Conservation (phyloP, 30 jellyfish, hydroid and myxozoan genomes). For the Cassiopea xamachana region DNA sequence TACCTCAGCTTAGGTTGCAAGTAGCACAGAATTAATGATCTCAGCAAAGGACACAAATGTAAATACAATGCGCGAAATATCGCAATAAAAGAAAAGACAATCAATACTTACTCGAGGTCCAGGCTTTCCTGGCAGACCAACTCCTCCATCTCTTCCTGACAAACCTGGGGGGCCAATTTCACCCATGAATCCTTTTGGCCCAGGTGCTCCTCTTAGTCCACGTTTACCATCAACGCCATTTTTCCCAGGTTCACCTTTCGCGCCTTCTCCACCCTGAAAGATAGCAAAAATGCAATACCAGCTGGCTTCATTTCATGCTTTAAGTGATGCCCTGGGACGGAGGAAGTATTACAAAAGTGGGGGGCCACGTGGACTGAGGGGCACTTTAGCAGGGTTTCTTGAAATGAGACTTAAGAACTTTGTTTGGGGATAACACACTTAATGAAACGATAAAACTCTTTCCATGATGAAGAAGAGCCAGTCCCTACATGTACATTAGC, state of each 20-base stretch:
- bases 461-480: no score
- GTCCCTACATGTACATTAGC: no score
- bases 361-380: no score
- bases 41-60: neutral
- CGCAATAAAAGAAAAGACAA: neutral
- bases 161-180: slow-evolving; percentile 85
- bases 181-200: slow-evolving; percentile 80
- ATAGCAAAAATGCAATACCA: neutral
- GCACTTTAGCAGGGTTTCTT: no score
- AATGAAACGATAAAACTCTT: no score
- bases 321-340: neutral
- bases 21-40: no score
- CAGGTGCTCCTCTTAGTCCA: slow-evolving; percentile 86
- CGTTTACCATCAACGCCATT: slow-evolving; percentile 79
- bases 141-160: slow-evolving; percentile 79
- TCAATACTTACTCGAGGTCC: slow-evolving; percentile 68
- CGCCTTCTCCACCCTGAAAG: slow-evolving; percentile 85
- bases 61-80: neutral
- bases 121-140: slow-evolving; percentile 71
- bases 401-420: no score
- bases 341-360: no score
- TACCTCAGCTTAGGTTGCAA: no score
- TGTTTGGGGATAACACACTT: no score
- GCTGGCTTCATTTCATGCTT: neutral
- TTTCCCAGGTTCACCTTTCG: slow-evolving; percentile 88